Base-by-base conservation (phyloP, 2,888 invertebrate species). In the Phania funesta region DNA sequence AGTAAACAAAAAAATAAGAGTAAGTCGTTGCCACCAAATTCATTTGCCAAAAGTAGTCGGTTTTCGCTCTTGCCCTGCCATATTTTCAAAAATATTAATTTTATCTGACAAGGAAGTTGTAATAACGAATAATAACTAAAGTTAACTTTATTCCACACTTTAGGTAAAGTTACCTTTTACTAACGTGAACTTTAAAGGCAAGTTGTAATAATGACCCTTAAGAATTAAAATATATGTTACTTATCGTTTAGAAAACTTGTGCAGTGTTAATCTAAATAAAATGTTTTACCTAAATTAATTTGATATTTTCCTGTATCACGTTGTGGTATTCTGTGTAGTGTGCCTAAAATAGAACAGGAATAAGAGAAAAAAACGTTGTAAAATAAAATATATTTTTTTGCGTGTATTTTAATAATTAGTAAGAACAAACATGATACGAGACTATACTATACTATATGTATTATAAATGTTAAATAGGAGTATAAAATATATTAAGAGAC, bases 271-370 rank as follows among this genome's bases (percentile, higher is more conserved):
- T 44, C 50, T 71, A 71, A 71, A 76, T 67, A 48, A 22, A 50
- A 68, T 67, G 44, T 84, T 85, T 89, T 90, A 90, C 89, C 89
- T 89, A 90, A 90, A 87, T 89, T 88, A 86, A 88, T 88, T 87
- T 89, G 89, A 89, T 89, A 89, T 89, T 89, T 89, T 87, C 89
- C 89, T 87, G 89, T 89, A 87, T 89, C 90, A 87, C 90, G 87
- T 86, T 89, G 89, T 87, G 88, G 88, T 86, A 87, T 87, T 87
- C 90, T 88, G 89, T 89, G 88, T 87, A 88, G 89, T 88, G 90
- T 89, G 89, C 89, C 89, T 89, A 88, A 86, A 88, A 87, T 85
- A 84, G 86, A 85, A 86, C 83, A 67, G 84, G 83, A 86, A 84
- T 54, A 79, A 73, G 74, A 84, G 60, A 79, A 77, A 60, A 73